These are phyloP conservation scores for Limnothrissa miodon DNA, from an alignment of 2,113 vertebrate species.

Conservation along the genomic window DNA sequence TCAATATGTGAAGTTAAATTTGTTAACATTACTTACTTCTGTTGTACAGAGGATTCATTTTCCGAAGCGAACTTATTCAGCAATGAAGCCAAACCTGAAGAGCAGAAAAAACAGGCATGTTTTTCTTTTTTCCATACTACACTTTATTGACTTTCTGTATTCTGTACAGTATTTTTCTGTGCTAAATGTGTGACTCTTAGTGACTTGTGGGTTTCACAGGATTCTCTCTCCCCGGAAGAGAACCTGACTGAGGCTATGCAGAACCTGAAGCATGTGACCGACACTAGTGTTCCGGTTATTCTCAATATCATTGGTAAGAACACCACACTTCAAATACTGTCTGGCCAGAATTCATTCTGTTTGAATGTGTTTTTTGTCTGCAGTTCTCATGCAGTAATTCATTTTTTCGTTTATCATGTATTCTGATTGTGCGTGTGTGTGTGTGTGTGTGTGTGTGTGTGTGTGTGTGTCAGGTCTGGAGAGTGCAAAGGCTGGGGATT, in stretches of 20 bases:
- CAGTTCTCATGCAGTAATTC: not conserved
- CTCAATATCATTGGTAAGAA: slow-evolving; percentile 91
- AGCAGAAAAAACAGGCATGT: not conserved
- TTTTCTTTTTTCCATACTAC: not conserved
- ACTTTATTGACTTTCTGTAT: not conserved
- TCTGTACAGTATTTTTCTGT: not conserved
- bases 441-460: slow-evolving; percentile 20
- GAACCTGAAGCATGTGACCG: slow-evolving; percentile 75
- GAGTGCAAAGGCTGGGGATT: slow-evolving; percentile 66
- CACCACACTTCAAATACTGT: not conserved
- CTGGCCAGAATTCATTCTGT: not conserved
- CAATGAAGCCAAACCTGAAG: not conserved
- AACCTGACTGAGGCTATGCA: slow-evolving; percentile 72
- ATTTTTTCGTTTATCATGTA: not conserved
- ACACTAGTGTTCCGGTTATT: slow-evolving; percentile 81
- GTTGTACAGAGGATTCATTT: not conserved
- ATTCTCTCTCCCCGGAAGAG: slow-evolving; percentile 61
- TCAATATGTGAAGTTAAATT: no score
- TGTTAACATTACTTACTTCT: not conserved
- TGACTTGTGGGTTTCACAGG: slow-evolving; percentile 52
- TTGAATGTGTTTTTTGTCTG: slow-evolving; percentile 3
- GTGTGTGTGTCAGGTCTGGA: slow-evolving; percentile 75
- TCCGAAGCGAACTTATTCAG: not conserved
- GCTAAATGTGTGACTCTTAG: no score
- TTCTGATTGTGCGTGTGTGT: slow-evolving; percentile 23